Base-by-base conservation (phyloP, 2,888 invertebrate genomes). In the Tachina grossa region DNA sequence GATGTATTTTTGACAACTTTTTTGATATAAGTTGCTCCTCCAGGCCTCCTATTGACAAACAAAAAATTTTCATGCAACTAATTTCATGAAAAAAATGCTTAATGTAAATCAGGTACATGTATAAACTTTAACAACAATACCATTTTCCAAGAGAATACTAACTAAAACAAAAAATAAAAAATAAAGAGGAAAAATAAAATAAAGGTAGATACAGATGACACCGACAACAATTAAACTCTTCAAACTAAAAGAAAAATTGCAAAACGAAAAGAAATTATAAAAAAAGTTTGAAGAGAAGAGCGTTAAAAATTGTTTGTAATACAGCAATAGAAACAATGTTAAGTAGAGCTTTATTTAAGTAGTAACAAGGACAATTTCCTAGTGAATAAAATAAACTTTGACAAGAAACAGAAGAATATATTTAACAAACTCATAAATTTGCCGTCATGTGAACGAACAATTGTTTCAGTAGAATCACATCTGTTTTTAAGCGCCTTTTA, bases 191-290 rank as follows among this genome's bases (percentile, higher is more conserved):
- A 16, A 9, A 16, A 51, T 4, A 53, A 53, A 13, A 49, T 39
- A 45, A 19, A 43, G 68, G 10, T 49, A 63, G 63, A 71, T 45
- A 74, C n/a, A 80, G 71, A 71, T 49, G 49, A 71, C 51, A 74
- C n/a, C 80, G 71, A 59, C 75, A 76, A 72, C 57, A 72, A 84
- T 71, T 80, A 76, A 68, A 76, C 76, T 79, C 59, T 71, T 61
- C 19, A 80, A 65, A 31, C 31, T 31, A 6, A 5, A 31, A 31
- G 31, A 6, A 31, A 76, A 84, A 75, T 49, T 14, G 31, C 13
- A 61, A 83, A 43, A 47, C 5, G 57, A 49, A 71, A 69, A 22
- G 10, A 65, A 65, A 19, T 45, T n/a, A 22, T n/a, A 31, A 14
- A 45, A 43, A 71, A 59, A 6, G 0, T 31, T 71, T 72, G 16